Evolutionary conservation across 2,888 invertebrate genomes (phyloP), one percentile per base, ranked within the genome.

Genomic region (Apotomis turbidana): DNA sequence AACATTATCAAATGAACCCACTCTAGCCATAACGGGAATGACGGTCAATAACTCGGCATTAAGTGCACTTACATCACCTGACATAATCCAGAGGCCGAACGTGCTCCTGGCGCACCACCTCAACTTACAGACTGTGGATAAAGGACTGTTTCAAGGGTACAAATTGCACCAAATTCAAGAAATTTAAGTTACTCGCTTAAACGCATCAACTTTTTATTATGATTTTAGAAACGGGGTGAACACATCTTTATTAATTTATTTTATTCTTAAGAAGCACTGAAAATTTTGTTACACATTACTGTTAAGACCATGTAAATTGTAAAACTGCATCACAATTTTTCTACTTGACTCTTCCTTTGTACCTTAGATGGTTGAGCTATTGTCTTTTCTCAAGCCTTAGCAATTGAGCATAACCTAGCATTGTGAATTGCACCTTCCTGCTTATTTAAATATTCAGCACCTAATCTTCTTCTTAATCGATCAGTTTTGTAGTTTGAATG

Each of bases 31-130:
- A 70, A 59, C 70, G 12, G 38, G 27, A 54, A 71, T 66, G 60
- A 66, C 70, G 12, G 5, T 10, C 71, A 61, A 66, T 71, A 71
- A 67, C 49, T 71, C 66, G 12, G 66, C 68, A 67, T 68, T 74
- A 78, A 79, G 78, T 77, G 77, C 72, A 63, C 70, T 12, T 58
- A 73, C 76, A 78, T 78, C 73, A 80, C 79, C 79, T 79, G 79
- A 73, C 62, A 80, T 78, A 78, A 78, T 76, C 77, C 76, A 76
- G 61, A 59, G 36, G n/a, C 52, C 52, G 77, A 70, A 77, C 81
- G 80, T 79, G 83, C 75, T 75, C 64, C 57, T 68, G 49, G 12
- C 58, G 57, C 74, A 68, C 77, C 79, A 81, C 81, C 80, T 79
- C 79, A 76, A 80, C 79, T 81, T 79, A 78, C 76, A 73, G 71